phyloP scores from a whole-genome alignment of 2,113 vertebrate genomes.

The Melanotaenia duboulayi region DNA sequence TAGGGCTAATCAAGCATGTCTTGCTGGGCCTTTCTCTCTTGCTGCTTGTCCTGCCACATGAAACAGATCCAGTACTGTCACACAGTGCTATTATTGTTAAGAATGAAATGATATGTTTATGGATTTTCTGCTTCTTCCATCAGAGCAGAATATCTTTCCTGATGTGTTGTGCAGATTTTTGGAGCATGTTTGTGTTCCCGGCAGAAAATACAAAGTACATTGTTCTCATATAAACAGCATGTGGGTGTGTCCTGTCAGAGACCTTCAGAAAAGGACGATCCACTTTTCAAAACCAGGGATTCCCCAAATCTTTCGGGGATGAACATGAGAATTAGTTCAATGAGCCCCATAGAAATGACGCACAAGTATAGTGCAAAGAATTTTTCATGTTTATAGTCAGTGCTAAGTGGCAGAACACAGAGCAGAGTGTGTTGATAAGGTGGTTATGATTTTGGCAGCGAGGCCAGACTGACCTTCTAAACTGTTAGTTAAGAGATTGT shows the following conservation, averaged over 20 bases:
- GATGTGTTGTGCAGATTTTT: slow-evolving; percentile 17
- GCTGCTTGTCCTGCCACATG: slow-evolving; percentile 32
- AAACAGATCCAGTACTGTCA: slow-evolving; percentile 38
- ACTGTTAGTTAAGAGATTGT: slow-evolving; percentile 9
- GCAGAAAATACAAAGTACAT: slow-evolving; percentile 16
- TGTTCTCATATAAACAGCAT: slow-evolving; percentile 21
- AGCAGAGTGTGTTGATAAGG: neutral
- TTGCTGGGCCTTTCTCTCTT: slow-evolving; percentile 35
- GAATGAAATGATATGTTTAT: slow-evolving; percentile 23
- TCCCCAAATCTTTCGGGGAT: neutral
- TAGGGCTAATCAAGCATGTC: slow-evolving; percentile 59
- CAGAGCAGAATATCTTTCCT: slow-evolving; percentile 16
- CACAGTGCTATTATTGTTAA: slow-evolving; percentile 22
- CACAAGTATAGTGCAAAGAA: neutral
- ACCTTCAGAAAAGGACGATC: neutral
- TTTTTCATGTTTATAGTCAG: neutral
- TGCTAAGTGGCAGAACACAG: slow-evolving; percentile 17
- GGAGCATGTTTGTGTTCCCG: slow-evolving; percentile 11
- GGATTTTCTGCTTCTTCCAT: slow-evolving; percentile 28
- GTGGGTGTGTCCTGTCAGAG: neutral
- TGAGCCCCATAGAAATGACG: neutral
- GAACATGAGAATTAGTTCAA: neutral
- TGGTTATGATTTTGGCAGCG: slow-evolving; percentile 4
- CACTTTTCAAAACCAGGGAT: neutral
- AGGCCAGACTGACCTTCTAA: slow-evolving; percentile 10